Evolutionary conservation across 2,113 vertebrate genomes (phyloP).

Genomic region (Sceloporus tristichus): DNA sequence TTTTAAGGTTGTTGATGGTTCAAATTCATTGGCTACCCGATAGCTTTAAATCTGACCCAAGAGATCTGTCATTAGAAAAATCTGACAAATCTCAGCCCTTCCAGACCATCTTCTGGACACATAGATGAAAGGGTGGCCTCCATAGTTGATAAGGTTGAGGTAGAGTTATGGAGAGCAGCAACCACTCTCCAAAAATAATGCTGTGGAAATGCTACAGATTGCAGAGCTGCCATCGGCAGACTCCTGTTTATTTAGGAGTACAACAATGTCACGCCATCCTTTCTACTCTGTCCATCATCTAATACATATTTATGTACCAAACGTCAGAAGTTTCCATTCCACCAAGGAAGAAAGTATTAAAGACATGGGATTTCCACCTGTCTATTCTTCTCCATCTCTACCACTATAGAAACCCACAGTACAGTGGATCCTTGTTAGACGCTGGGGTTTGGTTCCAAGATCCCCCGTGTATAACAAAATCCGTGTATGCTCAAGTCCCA

Average conservation of each 20-base stretch:
- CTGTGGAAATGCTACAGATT: slow-evolving; percentile 64
- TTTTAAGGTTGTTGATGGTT: slow-evolving; percentile 71
- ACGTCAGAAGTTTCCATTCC: slow-evolving; percentile 44
- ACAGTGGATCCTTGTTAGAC: too few species aligned
- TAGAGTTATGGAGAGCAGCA: slow-evolving; percentile 61
- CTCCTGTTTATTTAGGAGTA: slow-evolving; percentile 66
- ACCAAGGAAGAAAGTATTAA: slow-evolving; percentile 26
- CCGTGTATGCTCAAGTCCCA: too few species aligned
- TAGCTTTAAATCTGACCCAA: slow-evolving; percentile 70
- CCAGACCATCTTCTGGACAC: slow-evolving; percentile 69
- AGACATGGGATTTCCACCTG: slow-evolving; percentile 22
- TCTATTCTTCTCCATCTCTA: background rate
- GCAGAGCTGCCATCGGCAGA: slow-evolving; percentile 64
- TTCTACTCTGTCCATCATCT: slow-evolving; percentile 34
- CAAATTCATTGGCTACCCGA: slow-evolving; percentile 71
- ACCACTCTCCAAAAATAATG: slow-evolving; percentile 65
- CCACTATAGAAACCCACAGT: background rate
- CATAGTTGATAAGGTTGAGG: slow-evolving; percentile 53
- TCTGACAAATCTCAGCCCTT: slow-evolving; percentile 74
- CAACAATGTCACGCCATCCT: slow-evolving; percentile 46
- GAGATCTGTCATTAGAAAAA: slow-evolving; percentile 70
- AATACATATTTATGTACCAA: slow-evolving; percentile 26
- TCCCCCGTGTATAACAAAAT: too few species aligned
- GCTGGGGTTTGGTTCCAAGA: too few species aligned
- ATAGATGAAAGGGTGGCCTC: slow-evolving; percentile 61